Percentiles rank a stretch among this genome's conserved stretches.
Evolutionary conservation across 1,140 invertebrate species (phyloP).

Genomic region (Pseudomyrmex pallidus): DNA sequence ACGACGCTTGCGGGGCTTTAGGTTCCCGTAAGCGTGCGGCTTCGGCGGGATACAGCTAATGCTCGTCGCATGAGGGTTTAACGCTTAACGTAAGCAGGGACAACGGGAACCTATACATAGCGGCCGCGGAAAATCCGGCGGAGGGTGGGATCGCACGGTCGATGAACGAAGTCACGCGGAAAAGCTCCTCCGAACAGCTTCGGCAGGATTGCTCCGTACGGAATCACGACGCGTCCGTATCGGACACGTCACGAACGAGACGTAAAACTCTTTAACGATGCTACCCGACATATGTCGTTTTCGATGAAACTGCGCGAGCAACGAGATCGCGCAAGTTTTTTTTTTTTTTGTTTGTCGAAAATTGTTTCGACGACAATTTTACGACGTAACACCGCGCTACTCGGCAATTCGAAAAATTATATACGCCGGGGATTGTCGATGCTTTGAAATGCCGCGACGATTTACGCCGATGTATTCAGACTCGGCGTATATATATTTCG

Average conservation of each 20-base stretch:
- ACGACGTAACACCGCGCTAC: no score
- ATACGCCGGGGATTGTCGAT: no score
- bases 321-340: no score
- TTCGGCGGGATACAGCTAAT: conserved; percentile 42
- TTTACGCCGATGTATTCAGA: no score
- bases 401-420: no score
- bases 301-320: no score
- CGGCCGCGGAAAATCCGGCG: conserved; percentile 36
- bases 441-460: no score
- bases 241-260: background rate
- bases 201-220: background rate
- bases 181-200: conserved; percentile 36
- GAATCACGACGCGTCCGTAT: background rate
- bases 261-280: no score
- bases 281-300: no score
- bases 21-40: conserved; percentile 39
- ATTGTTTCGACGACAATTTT: no score
- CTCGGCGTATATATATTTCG: no score
- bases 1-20: conserved; percentile 39
- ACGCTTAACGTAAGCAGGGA: conserved; percentile 47
- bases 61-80: conserved; percentile 45
- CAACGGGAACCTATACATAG: conserved; percentile 34
- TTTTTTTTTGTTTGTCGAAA: no score
- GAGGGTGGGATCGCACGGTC: background rate
- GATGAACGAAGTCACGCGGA: conserved; percentile 46